A percentile compares a stretch with the other conserved stretches of the same genome.
These are phyloP conservation scores for Merops nubicus DNA, from an alignment of 2,113 vertebrate species.

Conservation along the genomic window DNA sequence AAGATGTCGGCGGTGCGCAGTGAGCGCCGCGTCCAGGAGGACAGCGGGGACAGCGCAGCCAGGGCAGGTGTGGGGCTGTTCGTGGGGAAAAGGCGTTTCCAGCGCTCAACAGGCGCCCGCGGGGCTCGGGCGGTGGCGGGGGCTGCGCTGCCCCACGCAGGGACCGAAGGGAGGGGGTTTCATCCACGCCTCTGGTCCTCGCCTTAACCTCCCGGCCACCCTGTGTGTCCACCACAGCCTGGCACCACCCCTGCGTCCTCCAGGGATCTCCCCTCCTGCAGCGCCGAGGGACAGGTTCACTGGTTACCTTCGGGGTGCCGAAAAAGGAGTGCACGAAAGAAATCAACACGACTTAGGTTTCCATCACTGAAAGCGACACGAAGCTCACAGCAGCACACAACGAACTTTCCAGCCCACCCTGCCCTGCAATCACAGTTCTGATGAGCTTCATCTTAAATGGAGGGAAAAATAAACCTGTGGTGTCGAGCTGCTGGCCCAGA, in stretches of 20 bases:
- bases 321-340: neutral
- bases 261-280: neutral
- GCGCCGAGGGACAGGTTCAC: neutral
- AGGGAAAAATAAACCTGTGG: rapidly evolving
- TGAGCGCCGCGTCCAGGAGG: neutral
- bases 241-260: neutral
- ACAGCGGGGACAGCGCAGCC: rapidly evolving
- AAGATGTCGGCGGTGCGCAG: neutral
- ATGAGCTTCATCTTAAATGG: rapidly evolving
- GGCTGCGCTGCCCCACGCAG: rapidly evolving
- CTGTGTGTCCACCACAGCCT: rapidly evolving
- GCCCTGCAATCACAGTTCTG: rapidly evolving
- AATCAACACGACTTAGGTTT: rapidly evolving
- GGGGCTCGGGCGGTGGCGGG: neutral
- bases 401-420: neutral
- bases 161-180: rapidly evolving
- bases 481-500: neutral
- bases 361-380: neutral
- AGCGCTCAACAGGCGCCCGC: neutral
- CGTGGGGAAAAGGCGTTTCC: neutral
- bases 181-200: rapidly evolving
- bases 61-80: neutral
- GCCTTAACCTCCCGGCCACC: neutral
- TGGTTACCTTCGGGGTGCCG: rapidly evolving
- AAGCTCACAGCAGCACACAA: rapidly evolving